These are phyloP conservation scores for Penaeus chinensis DNA, from an alignment of 1,140 invertebrate species.

Conservation along the genomic window DNA sequence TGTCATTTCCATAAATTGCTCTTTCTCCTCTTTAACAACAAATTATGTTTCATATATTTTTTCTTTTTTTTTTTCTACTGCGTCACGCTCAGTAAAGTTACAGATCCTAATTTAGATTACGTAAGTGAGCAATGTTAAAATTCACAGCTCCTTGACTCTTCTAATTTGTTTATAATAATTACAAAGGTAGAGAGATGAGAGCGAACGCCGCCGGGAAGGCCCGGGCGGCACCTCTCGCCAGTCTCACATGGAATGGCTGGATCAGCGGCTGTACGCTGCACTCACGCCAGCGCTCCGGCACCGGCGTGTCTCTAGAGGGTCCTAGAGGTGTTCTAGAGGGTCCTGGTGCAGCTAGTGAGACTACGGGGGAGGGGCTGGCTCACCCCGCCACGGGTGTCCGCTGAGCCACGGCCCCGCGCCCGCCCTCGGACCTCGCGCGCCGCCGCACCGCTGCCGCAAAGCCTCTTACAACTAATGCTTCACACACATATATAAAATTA, in stretches of 20 bases:
- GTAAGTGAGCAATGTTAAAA: slow-evolving; percentile 46
- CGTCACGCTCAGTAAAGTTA: slow-evolving; percentile 48
- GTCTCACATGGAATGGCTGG: slow-evolving; percentile 45
- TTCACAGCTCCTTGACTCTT: slow-evolving; percentile 47
- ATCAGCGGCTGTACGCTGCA: slow-evolving; percentile 44
- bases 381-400: slow-evolving; percentile 38
- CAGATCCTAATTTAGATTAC: slow-evolving; percentile 42
- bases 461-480: too few species aligned
- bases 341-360: slow-evolving; percentile 50
- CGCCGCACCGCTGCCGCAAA: background rate
- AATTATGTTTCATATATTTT: slow-evolving; percentile 8
- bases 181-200: slow-evolving; percentile 37
- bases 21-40: background rate
- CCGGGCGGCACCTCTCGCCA: slow-evolving; percentile 34
- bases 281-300: slow-evolving; percentile 41
- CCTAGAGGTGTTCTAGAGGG: slow-evolving; percentile 46
- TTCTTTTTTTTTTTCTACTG: slow-evolving; percentile 36
- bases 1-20: background rate
- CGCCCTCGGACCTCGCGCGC: background rate
- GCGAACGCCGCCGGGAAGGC: slow-evolving; percentile 25
- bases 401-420: slow-evolving; percentile 10
- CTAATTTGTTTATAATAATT: slow-evolving; percentile 33
- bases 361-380: slow-evolving; percentile 43
- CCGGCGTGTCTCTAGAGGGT: slow-evolving; percentile 43
- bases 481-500: too few species aligned